These are phyloP conservation scores for Bufo gargarizans DNA, from an alignment of 2,113 vertebrate species.

Conservation along the genomic window DNA sequence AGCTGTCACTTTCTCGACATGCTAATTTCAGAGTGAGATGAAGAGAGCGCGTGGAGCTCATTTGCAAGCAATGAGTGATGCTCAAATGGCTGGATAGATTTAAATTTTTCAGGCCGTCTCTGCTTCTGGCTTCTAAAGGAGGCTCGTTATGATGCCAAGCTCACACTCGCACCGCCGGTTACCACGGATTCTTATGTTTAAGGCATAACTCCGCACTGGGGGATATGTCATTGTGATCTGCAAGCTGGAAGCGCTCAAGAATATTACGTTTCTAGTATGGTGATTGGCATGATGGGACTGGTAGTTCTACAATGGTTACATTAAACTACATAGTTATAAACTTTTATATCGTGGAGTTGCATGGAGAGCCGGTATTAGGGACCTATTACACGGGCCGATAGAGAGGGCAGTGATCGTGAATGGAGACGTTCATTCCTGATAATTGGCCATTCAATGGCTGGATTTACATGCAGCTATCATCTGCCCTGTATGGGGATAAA, in stretches of 20 bases:
- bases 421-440: no score
- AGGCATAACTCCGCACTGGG: background rate
- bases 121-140: slow-evolving; percentile 25
- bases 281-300: background rate
- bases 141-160: slow-evolving; percentile 39
- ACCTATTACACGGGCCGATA: no score
- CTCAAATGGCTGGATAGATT: slow-evolving; percentile 51
- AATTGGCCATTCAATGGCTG: no score
- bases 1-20: slow-evolving; percentile 58
- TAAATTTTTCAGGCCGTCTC: slow-evolving; percentile 48
- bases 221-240: background rate
- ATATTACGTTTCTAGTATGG: background rate
- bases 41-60: slow-evolving; percentile 44
- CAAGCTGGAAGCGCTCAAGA: background rate
- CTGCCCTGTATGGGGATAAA: no score
- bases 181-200: slow-evolving; percentile 3
- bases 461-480: no score
- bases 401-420: no score
- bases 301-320: background rate
- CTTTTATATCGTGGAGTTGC: no score
- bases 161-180: background rate
- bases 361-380: no score
- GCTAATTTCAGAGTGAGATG: slow-evolving; percentile 56
- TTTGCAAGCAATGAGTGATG: slow-evolving; percentile 56
- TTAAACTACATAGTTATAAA: no score